These are phyloP conservation scores for Apis florea DNA, from an alignment of 1,140 invertebrate genomes.

Conservation along the genomic window DNA sequence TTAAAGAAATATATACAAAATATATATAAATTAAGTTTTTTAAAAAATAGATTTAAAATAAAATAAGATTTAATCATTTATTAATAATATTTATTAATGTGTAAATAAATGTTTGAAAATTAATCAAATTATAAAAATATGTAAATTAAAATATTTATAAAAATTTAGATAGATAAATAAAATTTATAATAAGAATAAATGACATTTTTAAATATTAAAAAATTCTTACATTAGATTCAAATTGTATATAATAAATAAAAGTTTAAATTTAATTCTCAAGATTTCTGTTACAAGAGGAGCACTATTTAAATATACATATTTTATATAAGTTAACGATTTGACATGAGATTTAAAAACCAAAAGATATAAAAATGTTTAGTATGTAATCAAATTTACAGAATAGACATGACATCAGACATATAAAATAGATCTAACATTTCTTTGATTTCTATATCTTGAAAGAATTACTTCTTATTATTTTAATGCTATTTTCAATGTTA, in stretches of 20 bases:
- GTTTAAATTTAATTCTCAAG: not conserved
- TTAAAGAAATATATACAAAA: not conserved
- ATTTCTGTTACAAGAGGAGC: not conserved
- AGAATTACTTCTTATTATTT: too few relatives aligned
- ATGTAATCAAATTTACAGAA: too few relatives aligned
- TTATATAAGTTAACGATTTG: too few relatives aligned
- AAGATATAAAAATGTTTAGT: too few relatives aligned
- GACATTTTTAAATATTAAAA: not conserved
- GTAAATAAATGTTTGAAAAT: not conserved
- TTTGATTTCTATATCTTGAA: too few relatives aligned
- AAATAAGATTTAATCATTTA: not conserved
- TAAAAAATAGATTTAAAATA: not conserved
- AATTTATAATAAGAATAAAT: not conserved
- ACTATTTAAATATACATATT: not conserved
- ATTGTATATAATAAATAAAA: not conserved
- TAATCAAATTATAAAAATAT: not conserved
- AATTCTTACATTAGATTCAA: not conserved
- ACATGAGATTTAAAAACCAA: too few relatives aligned
- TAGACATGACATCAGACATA: too few relatives aligned
- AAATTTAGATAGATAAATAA: not conserved
- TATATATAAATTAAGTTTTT: not conserved
- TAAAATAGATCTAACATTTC: too few relatives aligned
- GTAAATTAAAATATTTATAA: not conserved
- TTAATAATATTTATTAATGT: not conserved
- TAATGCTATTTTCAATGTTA: too few relatives aligned